phyloP scores from a whole-genome alignment of 64 coral and sea anemone species.

The Orbicella faveolata region DNA sequence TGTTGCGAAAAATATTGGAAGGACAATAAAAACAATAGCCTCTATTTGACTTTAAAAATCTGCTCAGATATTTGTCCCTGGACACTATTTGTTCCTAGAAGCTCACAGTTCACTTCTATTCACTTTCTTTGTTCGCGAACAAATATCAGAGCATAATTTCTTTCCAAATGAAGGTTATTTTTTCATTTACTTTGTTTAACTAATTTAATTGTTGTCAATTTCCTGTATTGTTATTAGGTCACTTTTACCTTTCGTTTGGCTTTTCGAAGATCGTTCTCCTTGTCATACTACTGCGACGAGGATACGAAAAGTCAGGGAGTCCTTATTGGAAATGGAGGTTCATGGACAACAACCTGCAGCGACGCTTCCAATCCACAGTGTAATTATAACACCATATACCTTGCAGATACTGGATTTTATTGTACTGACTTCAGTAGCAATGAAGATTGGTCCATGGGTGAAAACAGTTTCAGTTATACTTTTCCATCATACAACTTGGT shows the following conservation, averaged over 20 bases:
- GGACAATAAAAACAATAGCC: too few species aligned
- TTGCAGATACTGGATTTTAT: slow-evolving; percentile 4
- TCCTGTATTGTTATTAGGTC: neutral
- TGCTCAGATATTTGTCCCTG: too few species aligned
- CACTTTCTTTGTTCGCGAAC: too few species aligned
- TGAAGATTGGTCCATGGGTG: slow-evolving; percentile 72
- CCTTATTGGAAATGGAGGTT: slow-evolving; percentile 33
- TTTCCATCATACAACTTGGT: slow-evolving; percentile 2
- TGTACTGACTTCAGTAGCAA: slow-evolving; percentile 63
- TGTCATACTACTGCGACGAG: slow-evolving; percentile 33
- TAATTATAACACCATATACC: neutral
- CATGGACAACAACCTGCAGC: neutral
- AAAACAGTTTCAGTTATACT: slow-evolving; percentile 57
- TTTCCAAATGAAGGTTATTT: too few species aligned
- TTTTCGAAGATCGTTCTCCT: slow-evolving; percentile 37
- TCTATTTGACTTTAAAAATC: too few species aligned
- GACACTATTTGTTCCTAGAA: too few species aligned
- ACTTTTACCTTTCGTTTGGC: slow-evolving; percentile 51
- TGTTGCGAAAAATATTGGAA: too few species aligned
- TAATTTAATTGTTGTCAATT: too few species aligned
- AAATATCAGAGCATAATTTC: too few species aligned
- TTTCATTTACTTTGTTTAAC: too few species aligned
- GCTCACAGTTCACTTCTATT: too few species aligned
- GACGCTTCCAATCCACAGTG: neutral
- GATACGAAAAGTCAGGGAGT: neutral